Base-by-base conservation (phyloP, 2,888 invertebrate species). In the Barypeithes pellucidus region DNA sequence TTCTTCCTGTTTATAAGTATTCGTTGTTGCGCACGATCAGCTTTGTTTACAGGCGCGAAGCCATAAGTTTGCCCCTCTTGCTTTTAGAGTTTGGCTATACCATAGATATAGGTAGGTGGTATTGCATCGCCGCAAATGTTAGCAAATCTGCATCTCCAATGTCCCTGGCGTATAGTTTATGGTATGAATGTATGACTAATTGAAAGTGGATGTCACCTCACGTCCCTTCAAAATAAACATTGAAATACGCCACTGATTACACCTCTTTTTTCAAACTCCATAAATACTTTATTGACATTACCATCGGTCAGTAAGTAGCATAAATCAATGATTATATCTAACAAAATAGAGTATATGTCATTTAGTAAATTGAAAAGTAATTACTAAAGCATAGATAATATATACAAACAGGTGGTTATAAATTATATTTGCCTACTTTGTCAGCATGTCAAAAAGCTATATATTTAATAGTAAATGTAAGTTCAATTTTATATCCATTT, bases 251-350 rank as follows among this genome's bases (percentile, higher is more conserved):
- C 14, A 14, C 16, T 43, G 12, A 16, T 16, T 43, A 14, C 14
- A 7, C 16, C 16, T n/a, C n/a, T 14, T 16, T 43, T 43, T 50
- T 50, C 7, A 12, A 50, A 50, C 50, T 5, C 12, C 22, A 22
- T 22, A 50, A 50, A 11, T 50, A 50, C 50, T 12, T 47, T 50
- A 50, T 24, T 50, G 22, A 5, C 12, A 50, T 50, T 50, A 22
- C 12, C 29, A 54, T 29, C 22, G 47, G 16, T 41, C 41, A 18
- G 22, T 39, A 43, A 20, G 57, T 41, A 60, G 12, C 59, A 82
- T 82, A 83, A 84, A 84, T 84, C 83, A 84, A 81, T 82, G 84
- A 84, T 84, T 82, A 78, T 79, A 84, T 84, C 84, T 82, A 81
- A 79, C 79, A 81, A 81, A 81, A 84, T 54, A 68, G 52, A 68